These are phyloP conservation scores for Cryptoblepharus egeriae DNA, from an alignment of 2,797 vertebrate genomes.

Conservation along the genomic window DNA sequence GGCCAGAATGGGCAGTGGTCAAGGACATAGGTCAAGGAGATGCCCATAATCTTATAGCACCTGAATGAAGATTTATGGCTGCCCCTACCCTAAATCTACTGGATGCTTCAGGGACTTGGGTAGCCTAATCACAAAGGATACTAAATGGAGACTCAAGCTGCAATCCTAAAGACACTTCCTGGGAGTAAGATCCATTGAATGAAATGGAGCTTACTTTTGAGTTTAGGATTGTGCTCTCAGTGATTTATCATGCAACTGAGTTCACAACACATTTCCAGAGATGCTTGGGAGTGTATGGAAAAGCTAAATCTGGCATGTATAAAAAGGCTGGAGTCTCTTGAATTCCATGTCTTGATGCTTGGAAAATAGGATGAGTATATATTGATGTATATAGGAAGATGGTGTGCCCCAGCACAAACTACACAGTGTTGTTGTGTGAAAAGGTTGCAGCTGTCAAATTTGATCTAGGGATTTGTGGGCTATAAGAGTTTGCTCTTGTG, in stretches of 20 bases:
- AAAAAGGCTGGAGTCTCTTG: background rate
- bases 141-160: background rate
- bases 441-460: background rate
- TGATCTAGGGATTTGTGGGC: background rate
- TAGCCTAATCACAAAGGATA: background rate
- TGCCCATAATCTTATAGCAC: background rate
- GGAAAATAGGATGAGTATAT: background rate
- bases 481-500: conserved; percentile 1
- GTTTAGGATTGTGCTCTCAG: too few species aligned
- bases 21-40: background rate
- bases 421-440: background rate
- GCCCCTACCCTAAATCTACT: background rate
- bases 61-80: background rate
- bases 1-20: too few species aligned
- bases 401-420: background rate
- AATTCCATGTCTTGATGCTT: background rate
- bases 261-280: background rate
- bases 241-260: background rate
- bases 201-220: too few species aligned
- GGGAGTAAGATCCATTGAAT: too few species aligned
- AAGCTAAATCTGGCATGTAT: background rate
- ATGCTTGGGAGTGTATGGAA: background rate
- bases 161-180: too few species aligned
- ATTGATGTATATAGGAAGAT: background rate
- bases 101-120: background rate